Percentiles rank a stretch among this genome's conserved stretches.
Evolutionary conservation across 2,797 vertebrate species (phyloP).

Genomic region (Periparus ater): DNA sequence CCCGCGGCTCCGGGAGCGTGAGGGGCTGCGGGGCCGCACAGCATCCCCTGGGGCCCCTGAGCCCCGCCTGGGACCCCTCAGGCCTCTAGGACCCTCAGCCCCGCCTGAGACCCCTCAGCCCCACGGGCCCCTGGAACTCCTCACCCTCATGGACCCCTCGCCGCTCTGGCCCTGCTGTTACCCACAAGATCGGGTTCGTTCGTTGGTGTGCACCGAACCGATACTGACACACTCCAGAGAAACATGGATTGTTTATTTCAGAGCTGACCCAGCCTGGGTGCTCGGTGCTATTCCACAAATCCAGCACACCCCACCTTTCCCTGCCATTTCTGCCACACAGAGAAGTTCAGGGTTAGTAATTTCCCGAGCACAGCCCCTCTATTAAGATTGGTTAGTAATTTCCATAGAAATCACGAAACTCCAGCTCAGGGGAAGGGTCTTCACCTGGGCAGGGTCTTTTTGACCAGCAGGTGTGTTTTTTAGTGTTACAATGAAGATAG

Average conservation of each 20-base stretch:
- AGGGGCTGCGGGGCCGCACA: not conserved
- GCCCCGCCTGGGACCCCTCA: not conserved
- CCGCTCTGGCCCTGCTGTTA: not conserved
- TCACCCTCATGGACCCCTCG: not conserved
- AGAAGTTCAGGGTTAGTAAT: not conserved
- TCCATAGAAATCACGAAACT: not conserved
- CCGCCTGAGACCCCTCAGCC: not conserved
- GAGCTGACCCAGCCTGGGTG: not conserved
- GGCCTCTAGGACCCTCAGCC: not conserved
- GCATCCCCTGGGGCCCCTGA: not conserved
- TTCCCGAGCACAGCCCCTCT: not conserved
- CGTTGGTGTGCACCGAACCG: fast-evolving
- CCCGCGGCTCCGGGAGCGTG: not conserved
- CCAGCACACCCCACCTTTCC: not conserved
- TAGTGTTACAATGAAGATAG: not conserved
- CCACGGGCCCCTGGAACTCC: not conserved
- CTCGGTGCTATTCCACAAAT: not conserved
- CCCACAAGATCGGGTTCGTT: not conserved
- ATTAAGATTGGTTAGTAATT: not conserved
- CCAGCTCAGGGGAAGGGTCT: not conserved
- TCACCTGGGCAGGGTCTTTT: not conserved
- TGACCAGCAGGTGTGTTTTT: not conserved
- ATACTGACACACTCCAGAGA: not conserved
- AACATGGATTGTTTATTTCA: not conserved
- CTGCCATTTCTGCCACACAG: not conserved